Conservation (phyloP, 2,888 invertebrate species). For the Perithous albicinctus region DNA sequence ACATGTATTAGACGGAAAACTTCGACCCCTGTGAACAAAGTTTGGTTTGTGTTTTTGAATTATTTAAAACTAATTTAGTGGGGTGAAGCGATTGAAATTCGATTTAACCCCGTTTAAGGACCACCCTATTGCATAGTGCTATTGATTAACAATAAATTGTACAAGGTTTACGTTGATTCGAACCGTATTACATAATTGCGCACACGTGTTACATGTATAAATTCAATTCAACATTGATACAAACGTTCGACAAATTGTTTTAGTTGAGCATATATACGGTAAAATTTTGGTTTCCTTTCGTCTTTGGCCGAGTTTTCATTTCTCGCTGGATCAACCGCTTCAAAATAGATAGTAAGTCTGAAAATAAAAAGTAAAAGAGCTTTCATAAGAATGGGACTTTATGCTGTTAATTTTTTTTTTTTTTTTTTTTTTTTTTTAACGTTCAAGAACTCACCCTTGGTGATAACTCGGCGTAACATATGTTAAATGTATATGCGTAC, state of each 20-base stretch:
- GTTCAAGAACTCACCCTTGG: slow-evolving; percentile 80
- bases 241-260: slow-evolving; percentile 64
- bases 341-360: slow-evolving; percentile 80
- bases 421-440: too few relatives aligned
- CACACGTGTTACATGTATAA: slow-evolving; percentile 56
- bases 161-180: slow-evolving; percentile 41
- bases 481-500: slow-evolving; percentile 82
- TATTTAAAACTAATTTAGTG: too few relatives aligned
- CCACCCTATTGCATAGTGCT: too few relatives aligned
- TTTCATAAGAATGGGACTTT: neutral
- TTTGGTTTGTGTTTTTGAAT: too few relatives aligned
- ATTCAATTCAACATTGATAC: slow-evolving; percentile 56
- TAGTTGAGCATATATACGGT: slow-evolving; percentile 55
- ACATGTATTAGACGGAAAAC: too few relatives aligned
- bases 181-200: slow-evolving; percentile 41
- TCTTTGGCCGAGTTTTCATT: slow-evolving; percentile 40
- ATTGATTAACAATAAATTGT: too few relatives aligned
- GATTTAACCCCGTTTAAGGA: too few relatives aligned
- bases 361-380: slow-evolving; percentile 59
- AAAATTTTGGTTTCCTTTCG: slow-evolving; percentile 34
- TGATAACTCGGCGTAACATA: slow-evolving; percentile 79
- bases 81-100: too few relatives aligned
- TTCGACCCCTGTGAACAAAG: too few relatives aligned
- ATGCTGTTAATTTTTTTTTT: neutral
- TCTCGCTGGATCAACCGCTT: slow-evolving; percentile 45